Evolutionary conservation across 2,113 vertebrate species (phyloP), one percentile per base, ranked within the genome.

Genomic region (Litocranius walleri): DNA sequence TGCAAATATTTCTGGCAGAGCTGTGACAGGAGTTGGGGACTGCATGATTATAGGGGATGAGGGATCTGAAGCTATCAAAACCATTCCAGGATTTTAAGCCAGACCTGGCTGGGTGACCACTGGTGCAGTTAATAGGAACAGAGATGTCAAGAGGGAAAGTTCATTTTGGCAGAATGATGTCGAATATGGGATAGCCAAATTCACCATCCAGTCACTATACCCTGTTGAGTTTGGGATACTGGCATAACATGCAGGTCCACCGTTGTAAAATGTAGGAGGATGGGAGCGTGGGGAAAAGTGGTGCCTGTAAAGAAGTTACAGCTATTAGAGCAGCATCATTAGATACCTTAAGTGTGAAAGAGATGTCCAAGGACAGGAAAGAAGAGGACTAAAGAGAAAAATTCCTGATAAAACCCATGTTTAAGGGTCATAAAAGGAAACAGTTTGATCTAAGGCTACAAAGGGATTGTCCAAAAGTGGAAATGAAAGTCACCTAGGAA

Each of bases 1-100:
- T 92, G 61, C 33, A 87, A 80, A 36, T 96, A 67, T 59, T 84
- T 90, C 64, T 95, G 71, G 71, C 25, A 77, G 62, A 81, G 25
- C 40, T 59, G n/a, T 33, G 25, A 48, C 13, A 48, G 54, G 12
- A 82, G 81, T n/a, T 45, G 87, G 52, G 83, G 62, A 91, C 52
- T 59, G 33, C 29, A 3, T 21, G 25, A 50, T 17, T 50, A 29
- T 50, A 77, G 33, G 17, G 5, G 6, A 9, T 3, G n/a, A 83
- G 61, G 62, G n/a, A 52, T 12, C 43, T 7, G 5, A 50, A 85
- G 10, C 27, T 82, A 29, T 57, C 80, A 61, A 40, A 81, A 23
- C 10, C 61, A 56, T 27, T 57, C 56, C 67, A 91, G 92, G 21
- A 71, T 84, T 92, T 80, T 45, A 86, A 87, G 87, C 48, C 57